phyloP scores from a whole-genome alignment of 2,797 vertebrate genomes.

The Selene dorsalis region DNA sequence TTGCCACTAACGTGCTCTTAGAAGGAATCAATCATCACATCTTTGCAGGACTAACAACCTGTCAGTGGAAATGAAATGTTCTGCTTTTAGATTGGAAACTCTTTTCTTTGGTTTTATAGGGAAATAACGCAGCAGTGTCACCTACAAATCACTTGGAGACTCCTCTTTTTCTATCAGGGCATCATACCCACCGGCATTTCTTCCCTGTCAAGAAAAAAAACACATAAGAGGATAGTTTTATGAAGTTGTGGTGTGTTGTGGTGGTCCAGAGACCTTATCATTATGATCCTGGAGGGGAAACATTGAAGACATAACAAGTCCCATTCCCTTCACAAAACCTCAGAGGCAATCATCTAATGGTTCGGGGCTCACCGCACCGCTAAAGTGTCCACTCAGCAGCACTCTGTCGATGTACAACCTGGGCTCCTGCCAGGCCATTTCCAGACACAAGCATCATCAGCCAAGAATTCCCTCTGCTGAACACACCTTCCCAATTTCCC shows the following conservation, averaged over 20 bases:
- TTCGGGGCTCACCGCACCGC: constrained; percentile 42
- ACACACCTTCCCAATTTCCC: constrained; percentile 54
- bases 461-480: constrained; percentile 66
- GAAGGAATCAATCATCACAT: constrained; percentile 11
- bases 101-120: constrained; percentile 22
- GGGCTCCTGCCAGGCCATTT: constrained; percentile 73
- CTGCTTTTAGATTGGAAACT: constrained; percentile 1
- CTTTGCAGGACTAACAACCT: constrained; percentile 28
- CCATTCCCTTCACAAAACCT: constrained; percentile 58
- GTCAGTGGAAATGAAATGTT: constrained; percentile 22
- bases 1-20: constrained; percentile 17
- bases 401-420: constrained; percentile 50
- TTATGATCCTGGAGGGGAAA: constrained; percentile 36
- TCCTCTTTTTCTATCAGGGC: not conserved
- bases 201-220: not conserved
- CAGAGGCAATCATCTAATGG: constrained; percentile 80
- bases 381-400: constrained; percentile 78
- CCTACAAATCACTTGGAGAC: constrained; percentile 24
- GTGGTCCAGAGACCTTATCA: constrained; percentile 43
- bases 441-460: constrained; percentile 53
- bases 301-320: constrained; percentile 53
- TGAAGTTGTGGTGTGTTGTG: constrained; percentile 12
- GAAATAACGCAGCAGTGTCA: constrained; percentile 31
- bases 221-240: constrained; percentile 9
- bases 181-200: not conserved